Base-by-base conservation (phyloP, 2,113 vertebrate species). In the Apodemus sylvaticus region DNA sequence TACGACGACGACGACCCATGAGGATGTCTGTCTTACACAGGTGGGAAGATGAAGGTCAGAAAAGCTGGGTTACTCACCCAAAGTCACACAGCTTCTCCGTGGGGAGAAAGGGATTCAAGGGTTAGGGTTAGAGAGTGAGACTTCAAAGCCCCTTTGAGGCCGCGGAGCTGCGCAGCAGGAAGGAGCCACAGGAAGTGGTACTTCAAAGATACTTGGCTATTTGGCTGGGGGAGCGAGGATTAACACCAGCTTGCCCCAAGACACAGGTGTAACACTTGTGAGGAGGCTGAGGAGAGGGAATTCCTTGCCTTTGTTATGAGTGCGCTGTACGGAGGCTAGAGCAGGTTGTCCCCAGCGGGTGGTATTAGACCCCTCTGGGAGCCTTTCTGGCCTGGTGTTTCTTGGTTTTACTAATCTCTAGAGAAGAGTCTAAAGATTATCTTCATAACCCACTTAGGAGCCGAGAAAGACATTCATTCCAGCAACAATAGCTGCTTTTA, bases 161-260 rank as follows among this genome's bases (percentile, higher is more conserved):
- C 26, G 42, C 85, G 64, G 82, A 97, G 88, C 17, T 7, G 55
- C 97, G 14, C 97, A 92, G 96, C 95, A 87, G 97, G 97, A 86
- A 95, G 87, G 74, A 94, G 22, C 91, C 79, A 86, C 82, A 94
- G 96, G 94, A 97, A 97, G 91, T 60, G 55, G 88, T 5, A 78
- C 95, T 97, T 98, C 97, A 98, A 97, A 98, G 96, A 82, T 94
- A n/a, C 77, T 76, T 55, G 42, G 42, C 94, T 95, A 42, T 83
- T 86, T 45, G 77, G 88, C 86, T 19, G 60, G 81, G 82, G 81
- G 74, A 88, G 42, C 2, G 4, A 34, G 94, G 97, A 97, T 97
- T 97, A 95, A 66, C 97, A 96, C 73, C 93, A 89, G 89, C 86
- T 86, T 36, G 89, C 86, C 31, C 71, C 77, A 53, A 85, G 96